Conservation (phyloP, 2,113 vertebrate species). For the Gasterosteus aculeatus region DNA sequence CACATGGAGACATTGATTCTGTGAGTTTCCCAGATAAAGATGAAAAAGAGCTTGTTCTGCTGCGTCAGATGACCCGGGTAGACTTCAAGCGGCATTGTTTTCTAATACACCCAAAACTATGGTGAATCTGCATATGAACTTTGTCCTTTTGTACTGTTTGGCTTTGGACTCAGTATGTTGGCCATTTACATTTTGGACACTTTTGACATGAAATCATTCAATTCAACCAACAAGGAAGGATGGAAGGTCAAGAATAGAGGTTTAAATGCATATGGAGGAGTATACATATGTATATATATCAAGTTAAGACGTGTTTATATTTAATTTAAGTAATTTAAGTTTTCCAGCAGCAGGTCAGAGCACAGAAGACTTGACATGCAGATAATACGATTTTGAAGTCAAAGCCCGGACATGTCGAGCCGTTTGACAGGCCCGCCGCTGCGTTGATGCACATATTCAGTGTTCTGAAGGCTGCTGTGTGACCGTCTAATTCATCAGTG, state of each 20-base stretch:
- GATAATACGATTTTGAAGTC: slow-evolving; percentile 47
- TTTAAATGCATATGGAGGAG: not conserved
- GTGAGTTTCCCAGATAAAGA: slow-evolving; percentile 56
- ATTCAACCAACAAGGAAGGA: not conserved
- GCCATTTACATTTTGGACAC: slow-evolving; percentile 9
- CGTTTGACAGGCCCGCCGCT: slow-evolving; percentile 27
- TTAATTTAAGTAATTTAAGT: not conserved
- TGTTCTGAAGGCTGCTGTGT: slow-evolving; percentile 6
- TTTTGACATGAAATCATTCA: slow-evolving; percentile 24
- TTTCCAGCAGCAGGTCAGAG: not conserved
- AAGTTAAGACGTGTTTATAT: not conserved
- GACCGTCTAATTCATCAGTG: slow-evolving; percentile 68
- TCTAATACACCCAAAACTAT: slow-evolving; percentile 35
- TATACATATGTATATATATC: not conserved
- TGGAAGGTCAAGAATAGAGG: slow-evolving; percentile 2
- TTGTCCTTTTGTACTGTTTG: slow-evolving; percentile 47
- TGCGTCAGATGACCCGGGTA: slow-evolving; percentile 38
- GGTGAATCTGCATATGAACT: slow-evolving; percentile 27
- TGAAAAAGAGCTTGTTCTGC: slow-evolving; percentile 36
- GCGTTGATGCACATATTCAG: slow-evolving; percentile 17
- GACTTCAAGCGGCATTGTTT: slow-evolving; percentile 57
- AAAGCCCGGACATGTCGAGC: slow-evolving; percentile 56
- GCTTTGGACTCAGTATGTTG: not conserved
- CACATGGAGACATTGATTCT: slow-evolving; percentile 56
- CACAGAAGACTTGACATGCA: too few species aligned